phyloP scores from a whole-genome alignment of 2,888 invertebrate species.

The Trachelus stipa region DNA sequence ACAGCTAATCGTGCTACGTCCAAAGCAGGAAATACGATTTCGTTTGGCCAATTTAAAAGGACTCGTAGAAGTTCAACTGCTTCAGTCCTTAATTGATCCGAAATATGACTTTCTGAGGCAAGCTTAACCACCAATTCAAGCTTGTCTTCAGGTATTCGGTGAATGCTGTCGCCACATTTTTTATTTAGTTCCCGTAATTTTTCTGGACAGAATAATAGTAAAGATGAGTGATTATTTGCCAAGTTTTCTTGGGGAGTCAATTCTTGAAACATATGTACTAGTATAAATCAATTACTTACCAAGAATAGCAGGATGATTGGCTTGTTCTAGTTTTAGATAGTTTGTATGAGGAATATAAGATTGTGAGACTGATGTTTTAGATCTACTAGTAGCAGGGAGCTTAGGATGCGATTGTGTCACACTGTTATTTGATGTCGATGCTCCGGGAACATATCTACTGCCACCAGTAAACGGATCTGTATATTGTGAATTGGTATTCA shows the following conservation, averaged over 20 bases:
- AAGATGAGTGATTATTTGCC: background rate
- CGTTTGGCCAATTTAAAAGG: constrained; percentile 64
- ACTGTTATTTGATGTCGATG: constrained; percentile 48
- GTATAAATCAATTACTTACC: constrained; percentile 71
- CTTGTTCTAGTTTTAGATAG: constrained; percentile 81
- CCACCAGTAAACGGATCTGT: constrained; percentile 78
- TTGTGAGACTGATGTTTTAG: constrained; percentile 27
- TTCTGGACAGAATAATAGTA: constrained; percentile 43
- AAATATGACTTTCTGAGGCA: constrained; percentile 56
- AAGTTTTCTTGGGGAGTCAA: background rate
- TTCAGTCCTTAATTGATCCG: constrained; percentile 30
- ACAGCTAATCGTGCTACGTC: constrained; percentile 89
- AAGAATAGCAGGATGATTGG: constrained; percentile 79
- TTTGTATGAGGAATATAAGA: constrained; percentile 68
- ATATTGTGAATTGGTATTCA: constrained; percentile 52
- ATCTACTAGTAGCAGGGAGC: constrained; percentile 26
- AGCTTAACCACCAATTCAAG: constrained; percentile 76
- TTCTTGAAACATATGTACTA: background rate
- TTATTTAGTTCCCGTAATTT: constrained; percentile 75
- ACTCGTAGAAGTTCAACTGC: constrained; percentile 41
- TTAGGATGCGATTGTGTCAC: constrained; percentile 61
- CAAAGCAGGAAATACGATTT: constrained; percentile 87
- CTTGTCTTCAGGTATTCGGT: constrained; percentile 70
- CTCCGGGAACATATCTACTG: constrained; percentile 76
- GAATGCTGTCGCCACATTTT: constrained; percentile 70